A percentile compares a stretch with the other conserved stretches of the same genome.
Conservation (phyloP, 2,888 invertebrate genomes). For the Ceraclea dissimilis region DNA sequence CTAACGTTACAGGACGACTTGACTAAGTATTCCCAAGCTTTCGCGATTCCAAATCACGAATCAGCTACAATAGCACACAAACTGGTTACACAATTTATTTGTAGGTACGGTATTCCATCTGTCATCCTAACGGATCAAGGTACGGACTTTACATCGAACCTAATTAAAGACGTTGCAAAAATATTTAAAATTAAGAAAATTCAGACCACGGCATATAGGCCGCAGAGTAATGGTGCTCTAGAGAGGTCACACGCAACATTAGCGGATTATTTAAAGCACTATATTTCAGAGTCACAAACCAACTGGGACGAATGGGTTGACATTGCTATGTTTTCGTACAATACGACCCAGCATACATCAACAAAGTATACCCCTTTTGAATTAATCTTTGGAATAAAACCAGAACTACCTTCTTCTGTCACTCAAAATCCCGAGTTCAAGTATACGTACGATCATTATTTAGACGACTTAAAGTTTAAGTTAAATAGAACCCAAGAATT, state of each 20-base stretch:
- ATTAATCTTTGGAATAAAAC: constrained; percentile 1
- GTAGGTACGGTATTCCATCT: constrained; percentile 33
- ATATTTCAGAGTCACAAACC: constrained; percentile 26
- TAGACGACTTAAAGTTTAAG: constrained; percentile 23
- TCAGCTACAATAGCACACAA: constrained; percentile 29
- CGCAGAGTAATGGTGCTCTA: constrained; percentile 29
- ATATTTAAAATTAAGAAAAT: constrained; percentile 30
- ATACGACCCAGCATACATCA: background rate
- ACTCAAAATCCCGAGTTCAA: constrained; percentile 25
- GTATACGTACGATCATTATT: constrained; percentile 28
- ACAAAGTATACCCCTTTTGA: background rate
- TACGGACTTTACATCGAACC: constrained; percentile 36
- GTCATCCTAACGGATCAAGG: constrained; percentile 49
- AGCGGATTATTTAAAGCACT: constrained; percentile 30
- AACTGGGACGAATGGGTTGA: constrained; percentile 31
- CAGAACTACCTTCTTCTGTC: constrained; percentile 23
- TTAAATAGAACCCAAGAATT: constrained; percentile 26
- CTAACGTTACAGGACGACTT: constrained; percentile 27
- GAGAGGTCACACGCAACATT: no score
- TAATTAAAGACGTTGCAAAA: constrained; percentile 29
- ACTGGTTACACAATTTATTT: constrained; percentile 26
- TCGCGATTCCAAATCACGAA: constrained; percentile 29
- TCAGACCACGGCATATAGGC: constrained; percentile 29
- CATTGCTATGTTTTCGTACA: no score
- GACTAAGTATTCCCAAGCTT: constrained; percentile 31